These are phyloP conservation scores for Philaethria dido DNA, from an alignment of 2,888 invertebrate genomes.

Conservation along the genomic window DNA sequence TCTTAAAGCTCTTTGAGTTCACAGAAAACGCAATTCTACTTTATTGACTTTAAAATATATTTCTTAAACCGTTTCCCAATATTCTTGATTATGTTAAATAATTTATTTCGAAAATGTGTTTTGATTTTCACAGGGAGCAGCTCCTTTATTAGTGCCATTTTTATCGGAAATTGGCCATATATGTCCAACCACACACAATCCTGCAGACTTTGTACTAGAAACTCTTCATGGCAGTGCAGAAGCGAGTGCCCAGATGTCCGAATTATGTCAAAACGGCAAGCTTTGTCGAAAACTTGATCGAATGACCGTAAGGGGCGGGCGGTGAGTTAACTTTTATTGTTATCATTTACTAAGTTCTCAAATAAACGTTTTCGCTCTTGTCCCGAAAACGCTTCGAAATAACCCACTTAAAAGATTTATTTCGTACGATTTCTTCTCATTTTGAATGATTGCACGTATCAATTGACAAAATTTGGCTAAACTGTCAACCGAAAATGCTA, in stretches of 20 bases:
- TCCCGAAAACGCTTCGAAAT: conserved; percentile 9
- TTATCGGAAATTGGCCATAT: conserved; percentile 85
- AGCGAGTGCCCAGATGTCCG: conserved; percentile 64
- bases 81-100: neutral
- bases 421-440: neutral
- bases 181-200: conserved; percentile 91
- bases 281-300: conserved; percentile 66
- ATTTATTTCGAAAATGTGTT: neutral
- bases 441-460: conserved; percentile 1
- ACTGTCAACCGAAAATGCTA: neutral
- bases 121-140: conserved; percentile 85
- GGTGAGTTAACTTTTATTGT: conserved; percentile 52
- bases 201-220: conserved; percentile 88
- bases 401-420: conserved; percentile 15
- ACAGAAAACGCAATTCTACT: neutral
- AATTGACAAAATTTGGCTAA: neutral
- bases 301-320: conserved; percentile 64
- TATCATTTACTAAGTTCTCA: conserved; percentile 22
- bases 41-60: neutral
- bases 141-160: conserved; percentile 87
- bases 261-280: conserved; percentile 73
- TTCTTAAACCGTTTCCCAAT: neutral
- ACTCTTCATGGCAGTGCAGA: conserved; percentile 61
- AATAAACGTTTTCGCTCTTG: conserved; percentile 24
- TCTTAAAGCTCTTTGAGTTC: neutral